Base-by-base conservation (phyloP, 2,888 invertebrate species). In the Strigamia maritima region DNA sequence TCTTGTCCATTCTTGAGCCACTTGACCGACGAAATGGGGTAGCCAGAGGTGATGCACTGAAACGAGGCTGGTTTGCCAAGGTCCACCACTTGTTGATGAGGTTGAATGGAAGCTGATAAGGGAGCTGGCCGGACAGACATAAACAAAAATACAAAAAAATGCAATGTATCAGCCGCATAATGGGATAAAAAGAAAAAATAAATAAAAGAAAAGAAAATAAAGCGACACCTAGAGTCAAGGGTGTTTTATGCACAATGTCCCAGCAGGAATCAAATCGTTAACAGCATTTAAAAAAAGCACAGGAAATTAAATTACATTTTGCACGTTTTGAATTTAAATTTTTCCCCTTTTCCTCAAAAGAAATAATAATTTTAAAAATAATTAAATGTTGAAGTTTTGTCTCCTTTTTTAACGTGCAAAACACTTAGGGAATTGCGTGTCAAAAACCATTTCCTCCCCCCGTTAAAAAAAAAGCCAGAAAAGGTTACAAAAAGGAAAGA, bases 1-100 rank as follows among this genome's bases (percentile, higher is more conserved):
- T 82, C 82, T 16, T 81, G 80, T n/a, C 86, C 86, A 80, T 87
- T 84, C 80, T 85, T 85, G 78, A 84, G 83, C 87, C 87, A 87
- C 40, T 79, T 80, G 22, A 86, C 82, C 10, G 81, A 76, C 24
- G 60, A 22, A 31, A 80, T 26, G 19, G 80, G 80, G 76, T 79
- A 80, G 12, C 80, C 80, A n/a, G 77, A 44, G 60, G 77, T 60
- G 16, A 84, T 82, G 82, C 86, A 86, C 81, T 85, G 85, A 80
- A 86, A 85, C n/a, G 81, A 79, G 2, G 85, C 86, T 4, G 83
- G 79, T 31, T 84, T 82, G 16, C 85, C 85, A 0, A 85, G 84
- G 81, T 86, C 86, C 7, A 86, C 83, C 1, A 83, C 83, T 80
- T 85, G 86, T 16, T 82, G 81, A 12, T 83, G 81, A 0, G 86